A percentile compares a stretch with the other conserved stretches of the same genome.
phyloP scores from a whole-genome alignment of 2,113 vertebrate genomes.

The Menura novaehollandiae region DNA sequence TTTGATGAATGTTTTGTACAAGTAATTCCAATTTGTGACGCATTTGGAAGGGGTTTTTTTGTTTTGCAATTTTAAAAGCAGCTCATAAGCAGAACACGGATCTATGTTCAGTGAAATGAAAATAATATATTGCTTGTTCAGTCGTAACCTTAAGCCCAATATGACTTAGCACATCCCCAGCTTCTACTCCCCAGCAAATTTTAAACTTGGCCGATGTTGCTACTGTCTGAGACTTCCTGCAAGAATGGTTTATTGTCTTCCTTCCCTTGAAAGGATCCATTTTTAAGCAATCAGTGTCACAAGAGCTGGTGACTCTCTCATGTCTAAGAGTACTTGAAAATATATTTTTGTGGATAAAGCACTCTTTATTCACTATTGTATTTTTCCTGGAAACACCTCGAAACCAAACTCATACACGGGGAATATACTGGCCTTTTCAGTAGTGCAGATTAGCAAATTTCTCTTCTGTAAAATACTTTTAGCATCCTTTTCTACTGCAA shows the following conservation, averaged over 20 bases:
- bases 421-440: not conserved
- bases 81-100: not conserved
- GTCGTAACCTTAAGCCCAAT: not conserved
- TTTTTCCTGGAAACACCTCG: constrained; percentile 11
- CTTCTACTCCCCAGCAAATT: not conserved
- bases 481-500: not conserved
- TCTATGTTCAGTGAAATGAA: not conserved
- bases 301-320: constrained; percentile 5
- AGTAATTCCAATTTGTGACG: not conserved
- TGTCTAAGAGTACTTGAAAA: constrained; percentile 2
- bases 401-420: not conserved
- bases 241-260: constrained; percentile 32
- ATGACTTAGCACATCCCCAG: not conserved
- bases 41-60: not conserved
- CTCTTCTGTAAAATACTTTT: not conserved
- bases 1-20: constrained; percentile 5
- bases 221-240: not conserved
- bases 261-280: not conserved
- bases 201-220: not conserved
- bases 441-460: not conserved
- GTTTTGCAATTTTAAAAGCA: constrained; percentile 16
- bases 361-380: constrained; percentile 1
- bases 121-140: not conserved
- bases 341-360: not conserved
- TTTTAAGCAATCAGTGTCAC: constrained; percentile 19